Evolutionary conservation across 2,797 vertebrate species (phyloP).

Genomic region (Arctocebus calabarensis): DNA sequence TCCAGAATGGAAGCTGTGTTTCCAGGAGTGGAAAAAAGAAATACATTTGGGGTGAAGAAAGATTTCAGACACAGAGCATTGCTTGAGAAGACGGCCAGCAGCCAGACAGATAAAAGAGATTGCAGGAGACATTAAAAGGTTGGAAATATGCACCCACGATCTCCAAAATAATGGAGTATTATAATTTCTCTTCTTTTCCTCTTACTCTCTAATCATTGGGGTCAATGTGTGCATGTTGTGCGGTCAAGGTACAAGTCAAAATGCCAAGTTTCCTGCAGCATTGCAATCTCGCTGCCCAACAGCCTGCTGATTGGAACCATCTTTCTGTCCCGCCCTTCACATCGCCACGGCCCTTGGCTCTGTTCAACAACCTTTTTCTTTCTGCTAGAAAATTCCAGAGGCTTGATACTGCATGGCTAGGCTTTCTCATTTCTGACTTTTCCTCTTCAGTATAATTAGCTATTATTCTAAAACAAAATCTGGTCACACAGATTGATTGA

Average conservation of each 20-base stretch:
- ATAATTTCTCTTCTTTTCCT: neutral
- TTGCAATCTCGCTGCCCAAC: neutral
- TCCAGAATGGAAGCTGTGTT: no score
- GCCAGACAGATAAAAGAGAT: neutral
- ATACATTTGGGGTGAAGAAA: neutral
- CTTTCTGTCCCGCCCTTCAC: neutral
- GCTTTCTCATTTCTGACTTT: neutral
- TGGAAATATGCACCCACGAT: neutral
- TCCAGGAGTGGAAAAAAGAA: neutral
- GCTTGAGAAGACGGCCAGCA: neutral
- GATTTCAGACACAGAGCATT: neutral
- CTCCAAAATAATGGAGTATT: neutral
- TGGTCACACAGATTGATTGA: neutral
- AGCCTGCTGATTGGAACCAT: neutral
- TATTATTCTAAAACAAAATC: neutral
- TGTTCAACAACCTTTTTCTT: neutral
- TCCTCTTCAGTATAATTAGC: neutral
- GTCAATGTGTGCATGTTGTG: neutral
- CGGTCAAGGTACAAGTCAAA: neutral
- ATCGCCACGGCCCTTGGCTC: neutral
- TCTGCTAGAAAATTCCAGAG: neutral
- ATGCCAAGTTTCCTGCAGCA: neutral
- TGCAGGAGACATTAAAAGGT: neutral
- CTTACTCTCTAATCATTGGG: neutral
- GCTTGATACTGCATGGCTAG: neutral